Percentiles rank a stretch among this genome's conserved stretches.
These are phyloP conservation scores for Sinohyriopsis cumingii DNA, from an alignment of 2,888 invertebrate genomes.

Conservation along the genomic window DNA sequence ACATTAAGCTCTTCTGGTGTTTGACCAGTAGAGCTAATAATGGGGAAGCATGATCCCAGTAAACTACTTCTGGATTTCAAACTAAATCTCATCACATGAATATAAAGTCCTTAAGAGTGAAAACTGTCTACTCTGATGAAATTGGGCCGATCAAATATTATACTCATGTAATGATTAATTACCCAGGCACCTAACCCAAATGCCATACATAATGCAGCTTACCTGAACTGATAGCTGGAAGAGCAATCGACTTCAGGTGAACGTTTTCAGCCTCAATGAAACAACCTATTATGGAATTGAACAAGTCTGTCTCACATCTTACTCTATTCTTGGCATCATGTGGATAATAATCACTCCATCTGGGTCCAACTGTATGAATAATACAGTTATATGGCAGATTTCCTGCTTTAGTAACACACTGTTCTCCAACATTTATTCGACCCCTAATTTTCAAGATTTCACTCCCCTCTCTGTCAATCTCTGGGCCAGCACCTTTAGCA, in stretches of 20 bases:
- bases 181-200: no score
- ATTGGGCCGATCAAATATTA: no score
- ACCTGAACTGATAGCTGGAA: constrained; percentile 40
- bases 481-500: constrained; percentile 28
- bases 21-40: no score
- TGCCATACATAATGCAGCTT: background rate
- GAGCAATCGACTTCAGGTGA: constrained; percentile 15
- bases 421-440: constrained; percentile 4
- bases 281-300: constrained; percentile 19
- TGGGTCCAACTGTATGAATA: constrained; percentile 33
- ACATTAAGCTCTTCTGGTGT: no score
- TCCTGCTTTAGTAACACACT: constrained; percentile 16
- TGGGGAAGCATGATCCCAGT: no score
- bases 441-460: constrained; percentile 7
- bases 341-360: constrained; percentile 13
- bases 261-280: constrained; percentile 13
- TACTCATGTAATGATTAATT: no score
- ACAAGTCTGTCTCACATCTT: constrained; percentile 14
- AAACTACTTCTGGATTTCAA: no score
- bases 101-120: no score
- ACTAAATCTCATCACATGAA: no score
- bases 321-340: constrained; percentile 1
- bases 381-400: constrained; percentile 24
- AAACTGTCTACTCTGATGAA: no score
- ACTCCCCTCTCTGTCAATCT: constrained; percentile 23